phyloP scores from a whole-genome alignment of 2,113 vertebrate species.

The Ia io region DNA sequence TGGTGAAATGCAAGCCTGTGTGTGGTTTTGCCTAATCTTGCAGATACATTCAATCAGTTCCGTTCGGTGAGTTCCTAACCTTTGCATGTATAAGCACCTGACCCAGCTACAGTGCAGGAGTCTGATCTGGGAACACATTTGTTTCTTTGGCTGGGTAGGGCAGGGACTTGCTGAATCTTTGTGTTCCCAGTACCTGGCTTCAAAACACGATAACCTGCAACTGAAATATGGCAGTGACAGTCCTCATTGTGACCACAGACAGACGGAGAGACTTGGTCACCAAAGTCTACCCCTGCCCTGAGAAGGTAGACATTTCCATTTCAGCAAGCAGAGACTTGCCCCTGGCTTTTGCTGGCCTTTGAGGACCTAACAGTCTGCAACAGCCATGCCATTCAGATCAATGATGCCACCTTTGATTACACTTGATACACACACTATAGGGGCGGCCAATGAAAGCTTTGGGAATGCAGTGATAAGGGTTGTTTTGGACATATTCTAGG shows the following conservation, averaged over 20 bases:
- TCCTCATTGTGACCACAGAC: neutral
- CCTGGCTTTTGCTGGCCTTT: neutral
- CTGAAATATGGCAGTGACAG: neutral
- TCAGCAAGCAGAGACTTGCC: neutral
- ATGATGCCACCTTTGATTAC: neutral
- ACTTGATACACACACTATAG: neutral
- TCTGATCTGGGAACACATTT: neutral
- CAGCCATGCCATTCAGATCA: neutral
- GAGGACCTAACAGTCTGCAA: neutral
- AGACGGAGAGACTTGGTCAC: neutral
- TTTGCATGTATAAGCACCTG: neutral
- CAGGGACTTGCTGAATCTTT: neutral
- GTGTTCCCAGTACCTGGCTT: neutral
- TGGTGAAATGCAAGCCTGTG: neutral
- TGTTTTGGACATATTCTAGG: neutral
- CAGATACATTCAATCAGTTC: neutral
- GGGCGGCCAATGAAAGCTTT: fast-evolving
- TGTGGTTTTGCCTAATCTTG: neutral
- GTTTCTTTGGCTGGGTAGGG: neutral
- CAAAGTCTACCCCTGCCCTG: neutral
- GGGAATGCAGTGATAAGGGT: neutral
- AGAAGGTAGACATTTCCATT: neutral
- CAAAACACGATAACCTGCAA: neutral
- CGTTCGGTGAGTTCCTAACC: neutral
- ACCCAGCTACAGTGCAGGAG: neutral